phyloP scores from a whole-genome alignment of 2,888 invertebrate genomes.

The Cataglyphis livida region DNA sequence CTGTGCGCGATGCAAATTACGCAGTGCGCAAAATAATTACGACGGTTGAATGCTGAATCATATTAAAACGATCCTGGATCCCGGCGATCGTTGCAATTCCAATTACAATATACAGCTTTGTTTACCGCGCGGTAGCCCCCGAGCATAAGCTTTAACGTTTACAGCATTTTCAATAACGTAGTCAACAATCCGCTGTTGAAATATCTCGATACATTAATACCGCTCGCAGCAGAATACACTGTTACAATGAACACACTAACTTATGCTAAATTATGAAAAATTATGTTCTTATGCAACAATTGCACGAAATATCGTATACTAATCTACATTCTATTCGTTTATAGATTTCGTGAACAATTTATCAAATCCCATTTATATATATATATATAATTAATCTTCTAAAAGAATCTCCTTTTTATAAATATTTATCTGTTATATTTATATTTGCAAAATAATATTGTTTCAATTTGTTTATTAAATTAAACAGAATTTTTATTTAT shows the following conservation, averaged over 20 bases:
- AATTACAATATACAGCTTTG: conserved; percentile 67
- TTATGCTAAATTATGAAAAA: not conserved
- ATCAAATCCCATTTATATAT: too few species aligned
- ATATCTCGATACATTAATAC: conserved; percentile 56
- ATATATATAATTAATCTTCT: not conserved
- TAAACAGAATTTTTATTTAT: not conserved
- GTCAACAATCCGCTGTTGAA: conserved; percentile 63
- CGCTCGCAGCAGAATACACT: conserved; percentile 32
- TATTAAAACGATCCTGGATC: conserved; percentile 55
- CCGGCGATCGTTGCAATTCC: conserved; percentile 60
- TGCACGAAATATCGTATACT: not conserved
- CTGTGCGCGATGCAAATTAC: conserved; percentile 48
- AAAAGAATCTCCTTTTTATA: not conserved
- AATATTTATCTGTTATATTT: not conserved
- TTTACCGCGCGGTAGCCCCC: conserved; percentile 63
- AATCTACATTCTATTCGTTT: not conserved
- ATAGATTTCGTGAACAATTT: not conserved
- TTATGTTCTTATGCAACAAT: conserved; percentile 8
- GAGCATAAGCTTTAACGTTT: conserved; percentile 44
- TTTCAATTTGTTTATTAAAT: not conserved
- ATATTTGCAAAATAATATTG: not conserved
- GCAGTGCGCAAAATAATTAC: conserved; percentile 61
- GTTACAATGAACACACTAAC: conserved; percentile 43
- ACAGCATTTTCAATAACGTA: conserved; percentile 60
- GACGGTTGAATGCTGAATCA: conserved; percentile 46